Evolutionary conservation across 2,888 invertebrate species (phyloP).

Genomic region (Deilephila porcellus): DNA sequence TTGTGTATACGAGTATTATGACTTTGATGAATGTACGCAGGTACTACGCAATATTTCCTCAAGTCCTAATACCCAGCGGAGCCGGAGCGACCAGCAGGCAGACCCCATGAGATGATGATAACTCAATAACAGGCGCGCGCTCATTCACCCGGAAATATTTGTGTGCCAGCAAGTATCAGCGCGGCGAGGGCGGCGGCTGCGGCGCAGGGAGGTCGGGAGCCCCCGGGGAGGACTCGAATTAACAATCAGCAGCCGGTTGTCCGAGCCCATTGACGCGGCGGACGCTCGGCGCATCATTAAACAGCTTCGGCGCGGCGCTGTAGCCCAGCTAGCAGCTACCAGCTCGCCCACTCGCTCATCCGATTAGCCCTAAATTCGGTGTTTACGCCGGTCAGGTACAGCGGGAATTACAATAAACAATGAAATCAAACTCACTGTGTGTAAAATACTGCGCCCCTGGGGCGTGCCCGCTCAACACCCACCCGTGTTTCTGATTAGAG

Average conservation of each 20-base stretch:
- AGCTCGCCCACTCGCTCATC: not conserved
- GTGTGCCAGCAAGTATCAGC: constrained; percentile 3
- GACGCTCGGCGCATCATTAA: constrained; percentile 14
- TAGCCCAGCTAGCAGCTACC: not conserved
- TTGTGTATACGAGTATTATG: not conserved
- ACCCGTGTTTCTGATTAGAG: not conserved
- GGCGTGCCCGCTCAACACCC: not conserved
- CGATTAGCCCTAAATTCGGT: not conserved
- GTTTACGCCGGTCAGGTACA: not conserved
- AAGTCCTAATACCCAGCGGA: not conserved
- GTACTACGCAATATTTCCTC: not conserved
- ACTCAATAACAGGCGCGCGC: constrained; percentile 21
- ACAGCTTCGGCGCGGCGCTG: not conserved
- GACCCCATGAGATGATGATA: not conserved
- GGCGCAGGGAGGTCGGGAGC: not conserved
- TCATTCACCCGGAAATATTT: constrained; percentile 28
- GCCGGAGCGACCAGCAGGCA: not conserved
- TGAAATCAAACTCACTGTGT: not conserved
- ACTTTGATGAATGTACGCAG: not conserved
- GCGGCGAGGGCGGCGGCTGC: not conserved
- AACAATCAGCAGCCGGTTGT: constrained; percentile 27
- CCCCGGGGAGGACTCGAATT: constrained; percentile 20
- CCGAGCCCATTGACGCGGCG: constrained; percentile 25
- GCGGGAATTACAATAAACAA: not conserved
- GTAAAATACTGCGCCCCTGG: not conserved